Evolutionary conservation across 1,140 invertebrate species (phyloP).

Genomic region (Heliconius hewitsoni): DNA sequence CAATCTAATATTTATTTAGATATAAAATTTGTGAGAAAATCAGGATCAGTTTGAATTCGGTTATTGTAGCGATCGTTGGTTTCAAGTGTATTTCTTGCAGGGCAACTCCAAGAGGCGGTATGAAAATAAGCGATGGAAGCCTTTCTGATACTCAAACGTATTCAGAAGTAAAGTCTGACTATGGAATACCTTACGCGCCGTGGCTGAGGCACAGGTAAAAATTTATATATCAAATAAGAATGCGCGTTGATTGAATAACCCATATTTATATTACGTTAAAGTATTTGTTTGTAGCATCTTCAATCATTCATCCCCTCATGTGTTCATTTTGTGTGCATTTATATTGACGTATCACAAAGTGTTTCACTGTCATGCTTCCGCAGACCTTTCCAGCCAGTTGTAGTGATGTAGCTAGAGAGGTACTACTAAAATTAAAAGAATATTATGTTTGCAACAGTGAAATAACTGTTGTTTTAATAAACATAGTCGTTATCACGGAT

Average conservation of each 20-base stretch:
- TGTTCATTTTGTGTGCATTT: conserved; percentile 44
- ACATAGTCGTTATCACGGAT: too few relatives aligned
- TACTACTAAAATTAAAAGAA: too few relatives aligned
- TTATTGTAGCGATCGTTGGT: conserved; percentile 19
- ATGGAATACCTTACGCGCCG: conserved; percentile 85
- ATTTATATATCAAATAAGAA: conserved; percentile 34
- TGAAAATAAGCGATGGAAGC: conserved; percentile 88
- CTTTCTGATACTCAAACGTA: conserved; percentile 89
- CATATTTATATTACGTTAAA: conserved; percentile 29
- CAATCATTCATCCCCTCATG: conserved; percentile 39
- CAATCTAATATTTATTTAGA: conserved; percentile 38
- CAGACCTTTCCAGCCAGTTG: conserved; percentile 61
- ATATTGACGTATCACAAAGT: conserved; percentile 36
- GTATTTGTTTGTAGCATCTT: conserved; percentile 39
- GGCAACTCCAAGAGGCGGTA: conserved; percentile 81
- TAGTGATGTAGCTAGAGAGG: neutral
- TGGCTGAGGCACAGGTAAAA: conserved; percentile 86
- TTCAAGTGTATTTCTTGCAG: conserved; percentile 55
- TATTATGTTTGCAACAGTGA: too few relatives aligned
- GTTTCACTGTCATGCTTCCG: conserved; percentile 53
- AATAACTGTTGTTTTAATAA: too few relatives aligned
- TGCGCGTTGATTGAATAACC: conserved; percentile 43
- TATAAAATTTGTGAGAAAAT: conserved; percentile 43
- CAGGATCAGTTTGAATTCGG: conserved; percentile 36
- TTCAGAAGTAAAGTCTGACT: conserved; percentile 85